Evolutionary conservation across 2,797 vertebrate species (phyloP), one percentile per base, ranked within the genome.

Genomic region (Parauchenoglanis ngamensis): DNA sequence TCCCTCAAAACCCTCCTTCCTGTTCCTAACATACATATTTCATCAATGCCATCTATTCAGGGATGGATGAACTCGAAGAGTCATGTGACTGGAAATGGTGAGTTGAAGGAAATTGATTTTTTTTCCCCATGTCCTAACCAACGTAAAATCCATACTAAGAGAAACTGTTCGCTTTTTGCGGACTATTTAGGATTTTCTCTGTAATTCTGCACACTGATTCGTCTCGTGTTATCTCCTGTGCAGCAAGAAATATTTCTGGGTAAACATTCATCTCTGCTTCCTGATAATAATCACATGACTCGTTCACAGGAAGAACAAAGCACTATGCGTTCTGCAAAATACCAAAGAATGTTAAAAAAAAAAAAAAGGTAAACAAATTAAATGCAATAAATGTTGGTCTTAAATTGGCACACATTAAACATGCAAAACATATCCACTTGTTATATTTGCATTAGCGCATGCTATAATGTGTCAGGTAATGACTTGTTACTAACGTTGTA

Each of bases 31-130:
- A 89, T 92, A 85, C 52, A 77, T 65, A 89, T 59, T 90, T 87
- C 61, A 87, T 88, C 81, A 81, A 76, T 15, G 65, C 49, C 86
- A 78, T 80, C 54, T 88, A 70, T 80, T 87, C 85, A 85, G 72
- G 67, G 59, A 15, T 59, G 83, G 54, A 31, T 15, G n/a, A n/a
- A 73, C 88, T 75, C 49, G 23, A 28, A 19, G 76, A 31, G 76
- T 86, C 63, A 56, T 40, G 46, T 52, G 59, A 67, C 23, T 35
- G 59, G 61, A 86, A 77, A 31, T 25, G 31, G 85, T 1, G 46
- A 68, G 54, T 15, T 65, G 75, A 84, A 57, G 88, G 46, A 63
- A 88, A 93, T 92, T 83, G 91, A 89, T 92, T 89, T 83, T 78
- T 40, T 90, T 73, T 49, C 31, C 35, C 75, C 54, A 12, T 57